Conservation (phyloP, 2,797 vertebrate genomes). For the Sebastiscus albofasciatus region DNA sequence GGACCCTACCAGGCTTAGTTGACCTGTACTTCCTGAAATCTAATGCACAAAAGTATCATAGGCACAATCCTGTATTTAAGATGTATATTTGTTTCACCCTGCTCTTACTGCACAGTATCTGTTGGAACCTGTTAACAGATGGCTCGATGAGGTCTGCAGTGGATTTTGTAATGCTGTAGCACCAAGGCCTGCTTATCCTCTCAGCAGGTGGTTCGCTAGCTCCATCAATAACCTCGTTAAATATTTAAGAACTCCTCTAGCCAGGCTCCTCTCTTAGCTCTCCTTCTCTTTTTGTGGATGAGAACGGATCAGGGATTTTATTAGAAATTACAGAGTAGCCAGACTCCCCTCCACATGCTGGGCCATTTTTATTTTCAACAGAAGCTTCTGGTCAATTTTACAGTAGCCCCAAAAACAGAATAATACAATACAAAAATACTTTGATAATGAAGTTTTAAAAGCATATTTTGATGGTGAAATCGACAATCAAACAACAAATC, state of each 20-base stretch:
- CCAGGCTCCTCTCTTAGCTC: not conserved
- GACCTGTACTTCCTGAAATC: not conserved
- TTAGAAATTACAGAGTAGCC: not conserved
- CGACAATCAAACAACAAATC: not conserved
- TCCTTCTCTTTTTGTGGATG: slow-evolving; percentile 10
- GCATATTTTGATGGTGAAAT: not conserved
- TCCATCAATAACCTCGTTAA: slow-evolving; percentile 64
- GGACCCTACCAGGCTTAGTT: not conserved
- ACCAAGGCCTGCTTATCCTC: slow-evolving; percentile 42
- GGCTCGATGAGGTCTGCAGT: slow-evolving; percentile 13
- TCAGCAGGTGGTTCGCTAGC: slow-evolving; percentile 33
- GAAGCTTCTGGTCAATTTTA: not conserved
- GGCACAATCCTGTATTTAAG: not conserved
- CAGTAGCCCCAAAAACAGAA: not conserved
- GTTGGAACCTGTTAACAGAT: slow-evolving; percentile 1
- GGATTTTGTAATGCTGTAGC: slow-evolving; percentile 21
- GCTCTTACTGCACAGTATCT: not conserved
- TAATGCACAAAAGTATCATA: not conserved
- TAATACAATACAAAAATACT: not conserved
- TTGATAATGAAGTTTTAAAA: not conserved
- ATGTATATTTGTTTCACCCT: not conserved
- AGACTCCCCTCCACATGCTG: not conserved
- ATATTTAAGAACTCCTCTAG: slow-evolving; percentile 53
- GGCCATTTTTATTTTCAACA: not conserved
- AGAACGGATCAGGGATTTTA: slow-evolving; percentile 14